A percentile compares a stretch with the other conserved stretches of the same genome.
Conservation (phyloP, 2,113 vertebrate genomes). For the Brienomyrus brachyistius region DNA sequence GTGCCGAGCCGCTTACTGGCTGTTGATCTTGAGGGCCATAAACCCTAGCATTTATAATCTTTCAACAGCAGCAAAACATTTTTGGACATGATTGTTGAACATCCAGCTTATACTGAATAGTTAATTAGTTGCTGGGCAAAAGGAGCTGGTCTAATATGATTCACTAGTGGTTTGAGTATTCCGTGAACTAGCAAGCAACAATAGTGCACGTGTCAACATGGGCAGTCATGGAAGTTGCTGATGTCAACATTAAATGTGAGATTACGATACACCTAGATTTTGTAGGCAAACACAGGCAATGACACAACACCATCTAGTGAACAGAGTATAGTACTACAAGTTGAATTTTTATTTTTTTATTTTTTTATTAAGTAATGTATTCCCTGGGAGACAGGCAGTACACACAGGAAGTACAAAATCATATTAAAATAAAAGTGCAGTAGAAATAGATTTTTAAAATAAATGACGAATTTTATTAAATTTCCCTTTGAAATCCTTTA, state of each 20-base stretch:
- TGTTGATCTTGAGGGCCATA: background rate
- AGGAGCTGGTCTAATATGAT: background rate
- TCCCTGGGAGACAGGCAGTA: background rate
- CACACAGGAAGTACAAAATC: background rate
- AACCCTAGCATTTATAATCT: background rate
- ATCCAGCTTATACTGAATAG: background rate
- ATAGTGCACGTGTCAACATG: background rate
- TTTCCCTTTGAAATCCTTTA: conserved; percentile 19
- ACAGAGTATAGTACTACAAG: background rate
- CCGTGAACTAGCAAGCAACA: background rate
- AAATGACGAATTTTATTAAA: background rate
- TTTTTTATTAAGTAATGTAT: background rate
- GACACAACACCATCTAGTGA: background rate
- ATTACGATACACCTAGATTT: background rate
- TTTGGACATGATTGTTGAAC: background rate
- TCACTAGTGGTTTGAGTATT: background rate
- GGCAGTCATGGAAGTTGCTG: background rate
- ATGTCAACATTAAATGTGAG: background rate
- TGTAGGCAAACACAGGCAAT: background rate
- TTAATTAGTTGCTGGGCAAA: too few relatives aligned
- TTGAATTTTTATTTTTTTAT: background rate
- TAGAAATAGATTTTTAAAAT: background rate
- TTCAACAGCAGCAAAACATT: background rate
- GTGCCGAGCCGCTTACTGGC: background rate
- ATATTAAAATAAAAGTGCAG: background rate